Conservation (phyloP, 2,888 invertebrate species). For the Lepidonotus clava region DNA sequence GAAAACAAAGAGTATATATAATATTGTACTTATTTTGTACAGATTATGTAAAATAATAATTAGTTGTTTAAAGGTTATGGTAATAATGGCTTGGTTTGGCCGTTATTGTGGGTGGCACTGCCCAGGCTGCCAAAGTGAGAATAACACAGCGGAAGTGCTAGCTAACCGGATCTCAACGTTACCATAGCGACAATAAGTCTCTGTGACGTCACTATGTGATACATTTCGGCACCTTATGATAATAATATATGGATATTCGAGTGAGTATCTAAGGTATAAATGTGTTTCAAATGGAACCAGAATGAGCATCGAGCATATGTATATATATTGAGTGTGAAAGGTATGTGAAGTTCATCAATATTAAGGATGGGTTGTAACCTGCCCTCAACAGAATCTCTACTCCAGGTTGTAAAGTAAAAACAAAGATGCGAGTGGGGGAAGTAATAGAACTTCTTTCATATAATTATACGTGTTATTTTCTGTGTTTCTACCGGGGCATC, state of each 20-base stretch:
- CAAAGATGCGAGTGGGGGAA: background rate
- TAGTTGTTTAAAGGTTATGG: background rate
- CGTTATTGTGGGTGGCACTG: background rate
- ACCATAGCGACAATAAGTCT: conserved; percentile 46
- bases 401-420: too few relatives aligned
- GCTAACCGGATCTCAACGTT: conserved; percentile 48
- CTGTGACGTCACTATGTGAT: conserved; percentile 53
- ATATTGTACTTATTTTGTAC: conserved; percentile 34
- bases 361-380: too few relatives aligned
- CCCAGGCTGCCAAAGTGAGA: conserved; percentile 8
- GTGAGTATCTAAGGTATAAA: conserved; percentile 14
- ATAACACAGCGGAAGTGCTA: background rate
- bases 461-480: conserved; percentile 5
- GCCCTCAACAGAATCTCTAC: too few relatives aligned
- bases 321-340: conserved; percentile 5
- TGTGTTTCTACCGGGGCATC: background rate
- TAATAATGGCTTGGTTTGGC: conserved; percentile 17
- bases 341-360: too few relatives aligned
- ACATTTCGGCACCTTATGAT: background rate
- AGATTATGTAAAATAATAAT: conserved; percentile 19
- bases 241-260: background rate
- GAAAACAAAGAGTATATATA: background rate
- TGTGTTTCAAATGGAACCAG: background rate
- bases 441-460: background rate
- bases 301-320: conserved; percentile 11